These are phyloP conservation scores for Mythimna albipuncta DNA, from an alignment of 2,888 invertebrate genomes.

Conservation along the genomic window DNA sequence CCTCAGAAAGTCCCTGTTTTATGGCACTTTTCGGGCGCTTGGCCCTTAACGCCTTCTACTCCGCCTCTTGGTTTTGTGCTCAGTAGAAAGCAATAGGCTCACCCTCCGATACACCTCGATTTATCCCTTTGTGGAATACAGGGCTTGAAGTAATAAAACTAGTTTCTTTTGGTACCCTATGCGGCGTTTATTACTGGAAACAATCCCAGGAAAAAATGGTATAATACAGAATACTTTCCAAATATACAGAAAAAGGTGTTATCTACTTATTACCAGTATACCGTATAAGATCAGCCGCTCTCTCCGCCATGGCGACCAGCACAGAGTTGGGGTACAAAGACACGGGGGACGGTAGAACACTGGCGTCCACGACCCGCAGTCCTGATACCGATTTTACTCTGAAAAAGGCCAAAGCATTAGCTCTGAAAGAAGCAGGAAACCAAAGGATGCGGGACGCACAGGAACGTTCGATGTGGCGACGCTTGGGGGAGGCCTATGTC, in stretches of 20 bases:
- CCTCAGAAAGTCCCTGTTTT: too few species aligned
- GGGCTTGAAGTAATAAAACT: neutral
- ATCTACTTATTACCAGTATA: constrained; percentile 35
- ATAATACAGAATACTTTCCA: constrained; percentile 3
- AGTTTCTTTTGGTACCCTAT: neutral
- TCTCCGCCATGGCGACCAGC: constrained; percentile 92
- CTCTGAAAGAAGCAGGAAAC: too few species aligned
- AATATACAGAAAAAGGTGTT: neutral
- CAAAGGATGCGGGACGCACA: too few species aligned
- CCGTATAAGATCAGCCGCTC: constrained; percentile 91
- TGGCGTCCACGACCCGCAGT: constrained; percentile 95
- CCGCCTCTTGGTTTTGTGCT: neutral
- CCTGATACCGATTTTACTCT: constrained; percentile 92
- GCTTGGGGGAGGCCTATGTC: too few species aligned
- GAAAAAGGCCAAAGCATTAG: constrained; percentile 65
- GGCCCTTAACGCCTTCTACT: too few species aligned
- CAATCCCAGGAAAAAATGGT: neutral
- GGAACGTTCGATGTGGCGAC: too few species aligned
- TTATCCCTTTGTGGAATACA: neutral
- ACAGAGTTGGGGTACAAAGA: constrained; percentile 94
- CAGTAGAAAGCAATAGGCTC: neutral
- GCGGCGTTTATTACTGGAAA: neutral
- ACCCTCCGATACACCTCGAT: neutral
- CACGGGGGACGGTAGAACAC: constrained; percentile 94
- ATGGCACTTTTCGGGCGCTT: too few species aligned